Percentiles rank a stretch among this genome's conserved stretches.
These are phyloP conservation scores for Drosophila buzzatii DNA, from an alignment of 2,888 invertebrate genomes.

Conservation along the genomic window DNA sequence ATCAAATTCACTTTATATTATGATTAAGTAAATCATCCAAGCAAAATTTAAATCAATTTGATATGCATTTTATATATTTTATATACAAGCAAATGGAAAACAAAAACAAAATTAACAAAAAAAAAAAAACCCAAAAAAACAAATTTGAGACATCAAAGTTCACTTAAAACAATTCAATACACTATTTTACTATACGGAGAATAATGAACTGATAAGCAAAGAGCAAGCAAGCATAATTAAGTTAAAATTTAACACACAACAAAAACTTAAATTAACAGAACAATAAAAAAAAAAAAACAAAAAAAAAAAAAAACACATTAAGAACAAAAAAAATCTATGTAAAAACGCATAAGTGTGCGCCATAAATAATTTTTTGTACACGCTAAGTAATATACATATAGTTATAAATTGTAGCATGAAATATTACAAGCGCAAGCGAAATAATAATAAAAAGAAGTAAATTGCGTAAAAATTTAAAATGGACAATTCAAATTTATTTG, in stretches of 20 bases:
- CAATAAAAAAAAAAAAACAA: conserved; percentile 24
- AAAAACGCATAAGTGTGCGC: conserved; percentile 53
- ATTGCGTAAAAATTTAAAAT: conserved; percentile 39
- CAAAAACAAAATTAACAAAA: conserved; percentile 18
- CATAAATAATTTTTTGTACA: conserved; percentile 70
- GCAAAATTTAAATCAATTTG: conserved; percentile 51
- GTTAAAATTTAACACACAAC: conserved; percentile 39
- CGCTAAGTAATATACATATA: conserved; percentile 61
- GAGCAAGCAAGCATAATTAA: conserved; percentile 70
- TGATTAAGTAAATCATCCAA: conserved; percentile 41
- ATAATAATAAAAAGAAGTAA: conserved; percentile 55
- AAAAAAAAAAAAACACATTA: conserved; percentile 22
- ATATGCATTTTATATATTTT: conserved; percentile 78
- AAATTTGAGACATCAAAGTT: conserved; percentile 22
- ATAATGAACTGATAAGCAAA: conserved; percentile 79
- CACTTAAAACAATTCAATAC: conserved; percentile 43
- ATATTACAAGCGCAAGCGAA: conserved; percentile 65
- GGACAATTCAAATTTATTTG: neutral
- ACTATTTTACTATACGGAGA: conserved; percentile 68
- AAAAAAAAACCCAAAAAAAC: neutral
- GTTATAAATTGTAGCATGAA: conserved; percentile 77
- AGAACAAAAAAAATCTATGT: conserved; percentile 19
- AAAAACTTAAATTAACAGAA: conserved; percentile 16
- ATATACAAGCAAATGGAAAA: conserved; percentile 49
- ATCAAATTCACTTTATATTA: conserved; percentile 29